Evolutionary conservation across 2,888 invertebrate genomes (phyloP).

Genomic region (Copidosoma aretas): DNA sequence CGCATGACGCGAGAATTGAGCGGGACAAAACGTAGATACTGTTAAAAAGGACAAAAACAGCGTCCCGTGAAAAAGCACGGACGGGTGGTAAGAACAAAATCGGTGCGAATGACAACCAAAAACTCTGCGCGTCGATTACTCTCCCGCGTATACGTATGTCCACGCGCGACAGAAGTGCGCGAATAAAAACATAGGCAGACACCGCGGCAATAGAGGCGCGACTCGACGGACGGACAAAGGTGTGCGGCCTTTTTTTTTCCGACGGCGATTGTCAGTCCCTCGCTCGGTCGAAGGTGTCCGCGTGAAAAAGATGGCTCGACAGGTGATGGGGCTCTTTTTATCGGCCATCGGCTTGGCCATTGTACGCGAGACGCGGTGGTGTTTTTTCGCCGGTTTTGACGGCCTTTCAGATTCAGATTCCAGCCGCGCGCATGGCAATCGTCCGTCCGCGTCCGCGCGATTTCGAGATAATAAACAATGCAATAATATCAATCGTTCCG

Average conservation of each 20-base stretch:
- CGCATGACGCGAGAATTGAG: too few relatives aligned
- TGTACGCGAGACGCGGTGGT: conserved; percentile 28
- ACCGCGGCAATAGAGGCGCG: conserved; percentile 1
- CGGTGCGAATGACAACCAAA: neutral
- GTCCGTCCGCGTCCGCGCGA: neutral
- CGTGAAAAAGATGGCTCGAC: conserved; percentile 52
- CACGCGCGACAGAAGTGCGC: neutral
- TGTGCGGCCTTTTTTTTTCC: conserved; percentile 5
- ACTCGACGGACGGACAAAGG: conserved; percentile 11
- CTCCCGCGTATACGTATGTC: neutral
- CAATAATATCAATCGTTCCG: neutral
- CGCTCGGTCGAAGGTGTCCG: conserved; percentile 47
- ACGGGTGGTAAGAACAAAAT: neutral
- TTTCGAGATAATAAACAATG: too few relatives aligned
- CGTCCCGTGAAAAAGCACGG: neutral
- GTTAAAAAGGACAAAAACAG: neutral
- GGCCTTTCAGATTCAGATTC: conserved; percentile 32
- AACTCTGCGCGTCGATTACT: neutral
- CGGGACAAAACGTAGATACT: neutral
- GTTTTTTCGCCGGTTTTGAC: conserved; percentile 13
- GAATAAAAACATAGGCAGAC: conserved; percentile 12
- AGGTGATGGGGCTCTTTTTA: conserved; percentile 44
- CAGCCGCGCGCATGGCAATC: neutral
- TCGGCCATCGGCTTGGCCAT: conserved; percentile 50
- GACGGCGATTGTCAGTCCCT: conserved; percentile 33